Evolutionary conservation across 1,140 invertebrate species (phyloP), one percentile per base, ranked within the genome.

Genomic region (Oedothorax gibbosus): DNA sequence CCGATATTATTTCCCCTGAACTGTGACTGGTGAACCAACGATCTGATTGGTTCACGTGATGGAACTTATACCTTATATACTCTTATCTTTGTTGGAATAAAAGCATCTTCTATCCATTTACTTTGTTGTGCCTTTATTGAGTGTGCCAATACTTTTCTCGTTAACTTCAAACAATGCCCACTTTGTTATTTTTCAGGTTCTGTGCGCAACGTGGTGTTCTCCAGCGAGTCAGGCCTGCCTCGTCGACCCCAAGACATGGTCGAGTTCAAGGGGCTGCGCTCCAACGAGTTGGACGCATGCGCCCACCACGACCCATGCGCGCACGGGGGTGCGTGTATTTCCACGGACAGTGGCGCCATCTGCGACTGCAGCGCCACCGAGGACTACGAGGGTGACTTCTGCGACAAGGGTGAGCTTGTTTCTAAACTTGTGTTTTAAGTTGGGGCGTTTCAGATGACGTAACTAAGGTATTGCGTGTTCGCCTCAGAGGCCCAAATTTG

Each of bases 311-410:
- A 97, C 90, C 96, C 96, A 0, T 98, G 97, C 91, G 94, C 96
- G 89, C 96, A 99, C 89, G 96, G 95, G 20, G 97, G 97, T 35
- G 95, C 96, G 87, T 99, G 97, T 91, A 97, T 98, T 90, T 96
- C 95, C 81, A 98, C 96, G 8, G 97, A 98, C 91, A 94, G 93
- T 83, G 97, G 97, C 15, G 95, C 97, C 60, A 94, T 96, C 88
- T 99, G 97, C 91, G 96, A 99, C 90, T 99, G 97, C 89, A 92
- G 95, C 54, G 35, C 35, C 35, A 94, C 94, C 88, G 93, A 95
- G 11, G 95, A 98, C 89, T 98, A 95, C 90, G 95, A 97, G 89
- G 97, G 97, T 68, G 93, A 94, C 87, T 95, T 94, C 90, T 98
- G 97, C 91, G 96, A 98, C 91, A 95, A 96, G 94, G 96, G 97